These are phyloP conservation scores for Vannuccia rotundouncinata DNA, from an alignment of 2,888 invertebrate species.

Conservation along the genomic window DNA sequence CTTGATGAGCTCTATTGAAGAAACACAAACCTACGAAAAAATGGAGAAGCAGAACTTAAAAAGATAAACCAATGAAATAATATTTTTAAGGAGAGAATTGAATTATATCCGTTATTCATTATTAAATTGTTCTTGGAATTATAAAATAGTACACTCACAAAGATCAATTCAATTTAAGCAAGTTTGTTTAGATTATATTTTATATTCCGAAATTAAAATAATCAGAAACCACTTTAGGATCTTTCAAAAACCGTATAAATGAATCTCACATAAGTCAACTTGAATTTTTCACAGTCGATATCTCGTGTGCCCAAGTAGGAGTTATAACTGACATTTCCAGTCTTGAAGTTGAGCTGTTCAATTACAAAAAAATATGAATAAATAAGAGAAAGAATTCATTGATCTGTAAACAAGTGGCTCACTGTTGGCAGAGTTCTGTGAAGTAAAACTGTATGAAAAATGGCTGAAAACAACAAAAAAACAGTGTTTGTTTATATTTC, in stretches of 20 bases:
- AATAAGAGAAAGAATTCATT: neutral
- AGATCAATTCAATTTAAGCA: too few species aligned
- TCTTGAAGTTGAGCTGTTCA: slow-evolving; percentile 33
- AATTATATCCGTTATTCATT: too few species aligned
- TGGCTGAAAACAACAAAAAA: neutral
- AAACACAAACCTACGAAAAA: slow-evolving; percentile 26
- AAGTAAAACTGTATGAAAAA: slow-evolving; percentile 36
- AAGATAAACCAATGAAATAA: too few species aligned
- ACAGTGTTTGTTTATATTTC: neutral
- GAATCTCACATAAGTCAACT: slow-evolving; percentile 38
- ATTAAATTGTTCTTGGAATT: too few species aligned
- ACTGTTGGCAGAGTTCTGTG: slow-evolving; percentile 36
- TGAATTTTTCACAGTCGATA: slow-evolving; percentile 35
- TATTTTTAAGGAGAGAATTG: too few species aligned
- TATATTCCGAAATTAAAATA: too few species aligned
- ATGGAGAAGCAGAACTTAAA: too few species aligned
- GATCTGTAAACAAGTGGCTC: neutral
- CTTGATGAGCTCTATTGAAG: slow-evolving; percentile 23
- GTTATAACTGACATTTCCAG: slow-evolving; percentile 34
- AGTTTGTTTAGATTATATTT: too few species aligned
- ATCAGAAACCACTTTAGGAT: too few species aligned
- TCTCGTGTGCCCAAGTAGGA: slow-evolving; percentile 37
- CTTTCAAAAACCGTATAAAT: too few species aligned
- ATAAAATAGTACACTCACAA: too few species aligned
- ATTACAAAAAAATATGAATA: slow-evolving; percentile 2